These are phyloP conservation scores for Brachionus asplanchnoidis DNA, from an alignment of 1,140 invertebrate genomes.

Conservation along the genomic window DNA sequence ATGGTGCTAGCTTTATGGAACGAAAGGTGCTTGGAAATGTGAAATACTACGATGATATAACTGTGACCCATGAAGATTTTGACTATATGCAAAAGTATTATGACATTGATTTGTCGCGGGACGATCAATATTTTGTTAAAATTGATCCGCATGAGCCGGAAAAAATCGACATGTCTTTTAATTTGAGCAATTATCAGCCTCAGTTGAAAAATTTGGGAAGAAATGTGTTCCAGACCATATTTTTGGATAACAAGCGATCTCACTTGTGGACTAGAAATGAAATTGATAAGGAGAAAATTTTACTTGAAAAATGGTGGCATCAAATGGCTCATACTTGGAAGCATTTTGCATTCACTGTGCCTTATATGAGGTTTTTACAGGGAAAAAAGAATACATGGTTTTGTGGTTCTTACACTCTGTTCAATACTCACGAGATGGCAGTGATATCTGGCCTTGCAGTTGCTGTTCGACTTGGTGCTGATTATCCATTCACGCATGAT, in stretches of 20 bases:
- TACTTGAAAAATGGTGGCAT: constrained; percentile 47
- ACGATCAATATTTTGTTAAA: constrained; percentile 49
- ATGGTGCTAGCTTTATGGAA: constrained; percentile 46
- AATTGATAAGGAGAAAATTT: constrained; percentile 46
- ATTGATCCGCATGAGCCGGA: constrained; percentile 46
- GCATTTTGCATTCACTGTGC: constrained; percentile 50
- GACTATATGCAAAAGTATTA: constrained; percentile 50
- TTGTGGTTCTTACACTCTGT: constrained; percentile 48
- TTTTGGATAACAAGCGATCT: constrained; percentile 45
- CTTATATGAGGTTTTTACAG: constrained; percentile 49
- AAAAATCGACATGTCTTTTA: constrained; percentile 50
- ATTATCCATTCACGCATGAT: constrained; percentile 49
- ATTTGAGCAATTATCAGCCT: constrained; percentile 49
- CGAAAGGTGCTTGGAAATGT: constrained; percentile 48
- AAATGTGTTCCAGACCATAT: constrained; percentile 50
- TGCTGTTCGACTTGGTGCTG: constrained; percentile 47
- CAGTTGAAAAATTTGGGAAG: constrained; percentile 46
- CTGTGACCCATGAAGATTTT: constrained; percentile 49
- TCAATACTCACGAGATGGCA: constrained; percentile 50
- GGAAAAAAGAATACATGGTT: constrained; percentile 47
- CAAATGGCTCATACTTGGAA: constrained; percentile 50
- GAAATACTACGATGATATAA: constrained; percentile 48
- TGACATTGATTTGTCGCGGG: constrained; percentile 46
- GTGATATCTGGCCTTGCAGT: constrained; percentile 49
- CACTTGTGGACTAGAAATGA: constrained; percentile 46